Evolutionary conservation across 2,113 vertebrate genomes (phyloP), one percentile per base, ranked within the genome.

Genomic region (Oryzias curvinotus): DNA sequence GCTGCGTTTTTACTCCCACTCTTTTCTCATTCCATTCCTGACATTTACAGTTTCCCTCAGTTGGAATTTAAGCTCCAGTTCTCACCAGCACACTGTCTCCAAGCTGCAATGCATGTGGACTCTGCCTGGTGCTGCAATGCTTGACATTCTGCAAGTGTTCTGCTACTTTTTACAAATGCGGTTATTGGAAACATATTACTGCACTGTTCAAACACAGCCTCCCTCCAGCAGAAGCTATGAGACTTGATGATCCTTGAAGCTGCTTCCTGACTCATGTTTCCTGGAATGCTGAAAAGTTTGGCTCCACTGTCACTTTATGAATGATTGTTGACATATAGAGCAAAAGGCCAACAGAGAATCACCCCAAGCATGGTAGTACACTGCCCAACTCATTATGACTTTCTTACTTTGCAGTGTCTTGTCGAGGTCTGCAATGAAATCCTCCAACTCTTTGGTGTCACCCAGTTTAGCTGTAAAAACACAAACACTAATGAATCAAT

Each of bases 371-470:
- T 14, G 43, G 62, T 78, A 50, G 63, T 52, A n/a, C 17, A 0
- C 7, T 4, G 23, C 7, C 55, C 47, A 21, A 70, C 66, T 62
- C 26, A 66, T 72, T 62, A 62, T 71, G 77, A 73, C 64, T 74
- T 59, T 93, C 96, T 94, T 81, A 99, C 97, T 96, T 91, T 94
- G 95, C 93, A 99, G 91, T 53, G 95, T 94, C 81, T 89, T 95
- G 91, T 99, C 95, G 57, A 99, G 96, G 87, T 99, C 94, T 18
- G 97, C 96, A 78, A 99, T 99, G 87, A 96, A 97, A 77, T 97
- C 97, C 89, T 98, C 97, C 68, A 99, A 88, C 49, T 99, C 97
- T 82, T 99, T 99, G 1, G 97, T 99, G 89, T 99, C 96, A 15
- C 97, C 97, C 36, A 99, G 93, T 89, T 97, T 99, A 79, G 96